phyloP scores from a whole-genome alignment of 2,888 invertebrate genomes.

The Lamellibrachia satsuma region DNA sequence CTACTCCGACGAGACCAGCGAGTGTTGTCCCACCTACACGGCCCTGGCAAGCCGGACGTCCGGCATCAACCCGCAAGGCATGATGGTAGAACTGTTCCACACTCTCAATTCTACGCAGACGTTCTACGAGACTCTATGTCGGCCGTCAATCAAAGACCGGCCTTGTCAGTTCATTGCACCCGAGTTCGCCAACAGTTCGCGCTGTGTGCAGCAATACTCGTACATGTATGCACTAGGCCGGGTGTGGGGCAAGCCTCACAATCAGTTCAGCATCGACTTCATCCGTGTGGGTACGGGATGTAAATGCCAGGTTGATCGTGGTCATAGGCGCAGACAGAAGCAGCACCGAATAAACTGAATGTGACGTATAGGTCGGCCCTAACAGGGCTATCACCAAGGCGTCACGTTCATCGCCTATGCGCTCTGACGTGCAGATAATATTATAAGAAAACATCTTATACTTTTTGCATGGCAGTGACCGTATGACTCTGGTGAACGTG shows the following conservation, averaged over 20 bases:
- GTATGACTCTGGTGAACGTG: too few species aligned
- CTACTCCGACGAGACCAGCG: slow-evolving; percentile 54
- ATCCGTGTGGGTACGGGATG: slow-evolving; percentile 85
- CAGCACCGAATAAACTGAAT: not conserved
- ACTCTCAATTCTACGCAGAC: slow-evolving; percentile 70
- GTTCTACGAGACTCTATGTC: slow-evolving; percentile 84
- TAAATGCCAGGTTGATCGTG: slow-evolving; percentile 75
- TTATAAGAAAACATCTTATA: too few species aligned
- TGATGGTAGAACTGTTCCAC: slow-evolving; percentile 77
- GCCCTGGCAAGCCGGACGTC: slow-evolving; percentile 82
- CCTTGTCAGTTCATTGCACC: slow-evolving; percentile 81
- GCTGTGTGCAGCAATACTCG: slow-evolving; percentile 84
- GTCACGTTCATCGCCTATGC: too few species aligned
- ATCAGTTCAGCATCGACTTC: slow-evolving; percentile 81
- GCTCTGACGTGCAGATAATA: too few species aligned
- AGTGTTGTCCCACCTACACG: slow-evolving; percentile 83
- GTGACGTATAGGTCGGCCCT: not conserved
- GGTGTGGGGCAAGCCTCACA: slow-evolving; percentile 66
- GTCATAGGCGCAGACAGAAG: not conserved
- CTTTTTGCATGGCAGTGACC: too few species aligned
- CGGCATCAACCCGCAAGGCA: slow-evolving; percentile 76
- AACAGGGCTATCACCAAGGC: not conserved
- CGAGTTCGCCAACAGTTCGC: slow-evolving; percentile 75
- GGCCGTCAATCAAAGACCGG: slow-evolving; percentile 75
- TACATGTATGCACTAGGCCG: slow-evolving; percentile 85